Evolutionary conservation across 2,113 vertebrate species (phyloP).

Genomic region (Kobus ellipsiprymnus): DNA sequence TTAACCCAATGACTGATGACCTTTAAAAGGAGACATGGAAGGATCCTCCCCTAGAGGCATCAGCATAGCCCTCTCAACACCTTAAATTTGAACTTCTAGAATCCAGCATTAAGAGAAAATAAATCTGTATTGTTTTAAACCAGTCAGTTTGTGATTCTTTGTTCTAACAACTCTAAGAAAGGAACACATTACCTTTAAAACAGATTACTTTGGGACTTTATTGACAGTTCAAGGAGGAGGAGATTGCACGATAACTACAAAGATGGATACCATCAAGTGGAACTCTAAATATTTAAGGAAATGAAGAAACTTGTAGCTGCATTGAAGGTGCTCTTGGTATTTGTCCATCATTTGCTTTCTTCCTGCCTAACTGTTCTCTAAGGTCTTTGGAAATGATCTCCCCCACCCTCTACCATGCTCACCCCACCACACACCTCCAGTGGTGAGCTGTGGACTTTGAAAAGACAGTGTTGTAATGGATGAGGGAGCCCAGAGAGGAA

Average conservation of each 20-base stretch:
- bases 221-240: not conserved
- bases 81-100: not conserved
- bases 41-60: accelerated
- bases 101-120: not conserved
- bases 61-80: accelerated
- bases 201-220: not conserved
- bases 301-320: not conserved
- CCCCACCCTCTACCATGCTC: accelerated
- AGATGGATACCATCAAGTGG: not conserved
- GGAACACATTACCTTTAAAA: not conserved
- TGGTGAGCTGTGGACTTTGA: not conserved
- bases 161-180: not conserved
- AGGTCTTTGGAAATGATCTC: not conserved
- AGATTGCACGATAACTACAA: not conserved
- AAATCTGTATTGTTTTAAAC: not conserved
- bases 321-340: not conserved
- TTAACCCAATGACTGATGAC: not conserved
- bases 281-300: not conserved
- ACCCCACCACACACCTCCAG: too few relatives aligned
- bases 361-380: not conserved
- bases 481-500: not conserved
- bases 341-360: not conserved
- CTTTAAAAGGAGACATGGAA: not conserved
- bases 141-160: not conserved
- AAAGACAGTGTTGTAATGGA: not conserved